Evolutionary conservation across 2,797 vertebrate genomes (phyloP).

Genomic region (Lepidocolaptes lacrymiger): DNA sequence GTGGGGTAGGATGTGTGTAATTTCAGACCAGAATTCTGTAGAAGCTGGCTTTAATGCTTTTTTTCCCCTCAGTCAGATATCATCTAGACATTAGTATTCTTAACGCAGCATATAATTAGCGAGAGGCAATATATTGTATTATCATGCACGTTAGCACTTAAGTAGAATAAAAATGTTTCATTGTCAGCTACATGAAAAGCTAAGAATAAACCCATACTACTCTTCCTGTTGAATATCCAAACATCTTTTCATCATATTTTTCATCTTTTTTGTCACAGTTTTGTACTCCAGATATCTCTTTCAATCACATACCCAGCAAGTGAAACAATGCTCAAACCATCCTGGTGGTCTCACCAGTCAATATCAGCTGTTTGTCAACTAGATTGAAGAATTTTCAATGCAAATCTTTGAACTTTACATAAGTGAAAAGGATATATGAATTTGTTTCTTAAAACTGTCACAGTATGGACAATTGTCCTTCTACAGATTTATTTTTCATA

Average conservation of each 20-base stretch:
- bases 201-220: constrained; percentile 8
- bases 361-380: neutral
- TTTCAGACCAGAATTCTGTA: constrained; percentile 59
- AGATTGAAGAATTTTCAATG: neutral
- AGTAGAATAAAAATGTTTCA: constrained; percentile 61
- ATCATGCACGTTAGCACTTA: constrained; percentile 60
- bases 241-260: constrained; percentile 20
- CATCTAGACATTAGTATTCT: constrained; percentile 60
- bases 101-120: constrained; percentile 53
- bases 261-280: constrained; percentile 32
- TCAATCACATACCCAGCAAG: neutral
- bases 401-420: constrained; percentile 28
- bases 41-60: constrained; percentile 36
- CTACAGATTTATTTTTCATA: neutral
- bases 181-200: constrained; percentile 52
- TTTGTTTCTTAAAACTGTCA: neutral
- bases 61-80: constrained; percentile 11
- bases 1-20: neutral
- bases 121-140: constrained; percentile 64
- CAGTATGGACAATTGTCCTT: neutral
- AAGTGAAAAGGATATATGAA: neutral
- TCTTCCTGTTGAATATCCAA: constrained; percentile 43
- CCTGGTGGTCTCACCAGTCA: neutral
- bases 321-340: neutral
- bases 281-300: constrained; percentile 28